A percentile compares a stretch with the other conserved stretches of the same genome.
Evolutionary conservation across 2,113 vertebrate genomes (phyloP).

Genomic region (Tapirus terrestris): DNA sequence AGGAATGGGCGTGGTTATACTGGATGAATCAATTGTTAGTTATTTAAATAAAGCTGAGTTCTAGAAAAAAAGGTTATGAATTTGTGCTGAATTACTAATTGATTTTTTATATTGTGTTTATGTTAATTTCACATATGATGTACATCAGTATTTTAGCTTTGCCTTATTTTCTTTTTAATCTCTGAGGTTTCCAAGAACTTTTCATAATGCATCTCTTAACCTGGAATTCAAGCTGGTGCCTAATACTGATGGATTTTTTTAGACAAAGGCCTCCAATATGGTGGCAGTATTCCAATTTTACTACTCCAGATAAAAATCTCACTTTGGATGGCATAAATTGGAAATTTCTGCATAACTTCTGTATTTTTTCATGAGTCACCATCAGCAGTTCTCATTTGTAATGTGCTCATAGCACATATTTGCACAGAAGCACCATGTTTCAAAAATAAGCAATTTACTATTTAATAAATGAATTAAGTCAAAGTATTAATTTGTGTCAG

Average conservation of each 20-base stretch:
- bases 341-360: not conserved
- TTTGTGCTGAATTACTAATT: not conserved
- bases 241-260: not conserved
- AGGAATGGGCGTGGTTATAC: not conserved
- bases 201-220: not conserved
- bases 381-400: not conserved
- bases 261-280: not conserved
- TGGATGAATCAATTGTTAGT: not conserved
- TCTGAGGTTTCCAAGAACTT: not conserved
- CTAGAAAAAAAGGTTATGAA: not conserved
- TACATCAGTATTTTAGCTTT: not conserved
- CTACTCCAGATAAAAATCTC: not conserved
- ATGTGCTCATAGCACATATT: not conserved
- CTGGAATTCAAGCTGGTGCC: not conserved
- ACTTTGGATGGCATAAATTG: not conserved
- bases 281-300: not conserved
- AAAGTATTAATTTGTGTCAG: not conserved
- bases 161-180: not conserved
- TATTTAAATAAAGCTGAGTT: constrained; percentile 17
- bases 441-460: not conserved
- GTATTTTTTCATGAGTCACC: not conserved
- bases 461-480: not conserved
- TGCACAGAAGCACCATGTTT: not conserved
- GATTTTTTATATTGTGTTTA: not conserved
- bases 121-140: not conserved